These are phyloP conservation scores for Xenopus tropicalis DNA, from an alignment of 2,113 vertebrate species.

Conservation along the genomic window DNA sequence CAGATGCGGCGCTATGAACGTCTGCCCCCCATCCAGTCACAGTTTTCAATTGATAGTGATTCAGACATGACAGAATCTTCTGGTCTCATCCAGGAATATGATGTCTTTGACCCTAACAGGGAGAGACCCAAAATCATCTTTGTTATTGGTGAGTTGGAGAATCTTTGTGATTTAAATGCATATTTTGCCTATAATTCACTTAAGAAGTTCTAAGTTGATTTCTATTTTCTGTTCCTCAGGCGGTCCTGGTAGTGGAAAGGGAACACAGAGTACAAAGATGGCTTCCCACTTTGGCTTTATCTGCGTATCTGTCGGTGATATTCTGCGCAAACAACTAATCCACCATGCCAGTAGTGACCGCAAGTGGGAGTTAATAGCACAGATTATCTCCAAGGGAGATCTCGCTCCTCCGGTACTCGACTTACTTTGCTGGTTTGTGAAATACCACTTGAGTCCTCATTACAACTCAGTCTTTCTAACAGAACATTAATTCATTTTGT, in stretches of 20 bases:
- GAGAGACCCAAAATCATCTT: conserved; percentile 61
- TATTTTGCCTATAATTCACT: too few species aligned
- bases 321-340: conserved; percentile 60
- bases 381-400: conserved; percentile 60
- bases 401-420: conserved; percentile 50
- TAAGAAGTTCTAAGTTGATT: neutral
- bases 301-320: conserved; percentile 61
- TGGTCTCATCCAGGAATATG: conserved; percentile 64
- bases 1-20: conserved; percentile 50
- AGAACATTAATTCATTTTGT: too few species aligned
- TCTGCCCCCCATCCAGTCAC: conserved; percentile 58
- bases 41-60: conserved; percentile 69
- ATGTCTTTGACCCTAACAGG: conserved; percentile 58
- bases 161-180: too few species aligned
- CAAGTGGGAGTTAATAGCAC: conserved; percentile 66
- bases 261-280: conserved; percentile 61
- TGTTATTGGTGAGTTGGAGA: conserved; percentile 56
- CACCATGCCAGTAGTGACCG: conserved; percentile 58
- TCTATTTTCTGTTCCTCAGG: conserved; percentile 45
- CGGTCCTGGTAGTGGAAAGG: conserved; percentile 65
- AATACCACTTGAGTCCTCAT: neutral
- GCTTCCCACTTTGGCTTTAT: conserved; percentile 54
- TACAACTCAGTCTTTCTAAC: too few species aligned
- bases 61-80: conserved; percentile 64
- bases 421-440: neutral